These are phyloP conservation scores for Cirrhinus molitorella DNA, from an alignment of 2,797 vertebrate species.

Conservation along the genomic window DNA sequence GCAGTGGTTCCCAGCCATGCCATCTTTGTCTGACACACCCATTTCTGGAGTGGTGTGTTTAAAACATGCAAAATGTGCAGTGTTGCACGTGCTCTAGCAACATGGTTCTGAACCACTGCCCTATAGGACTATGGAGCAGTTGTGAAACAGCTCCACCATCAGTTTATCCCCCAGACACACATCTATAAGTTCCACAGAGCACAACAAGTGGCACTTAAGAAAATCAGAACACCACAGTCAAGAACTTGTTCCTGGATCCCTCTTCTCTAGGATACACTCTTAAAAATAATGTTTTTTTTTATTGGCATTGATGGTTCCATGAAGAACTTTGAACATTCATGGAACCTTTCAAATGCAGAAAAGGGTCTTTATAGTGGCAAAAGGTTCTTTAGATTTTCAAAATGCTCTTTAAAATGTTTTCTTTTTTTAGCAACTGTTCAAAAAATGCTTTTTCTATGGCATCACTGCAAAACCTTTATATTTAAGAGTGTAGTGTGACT, in stretches of 20 bases:
- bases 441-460: too few species aligned
- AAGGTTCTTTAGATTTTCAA: too few species aligned
- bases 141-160: conserved; percentile 29
- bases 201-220: neutral
- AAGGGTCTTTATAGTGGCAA: too few species aligned
- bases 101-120: neutral
- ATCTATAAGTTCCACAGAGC: neutral
- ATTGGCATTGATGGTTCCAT: too few species aligned
- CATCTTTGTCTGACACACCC: neutral
- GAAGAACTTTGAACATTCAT: too few species aligned
- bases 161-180: conserved; percentile 17
- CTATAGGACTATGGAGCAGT: neutral
- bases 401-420: too few species aligned
- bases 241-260: neutral
- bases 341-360: too few species aligned
- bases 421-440: too few species aligned
- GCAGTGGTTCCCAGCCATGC: neutral
- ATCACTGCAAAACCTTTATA: too few species aligned
- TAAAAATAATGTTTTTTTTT: too few species aligned
- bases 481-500: neutral
- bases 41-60: neutral
- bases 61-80: neutral
- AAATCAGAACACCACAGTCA: neutral
- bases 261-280: neutral
- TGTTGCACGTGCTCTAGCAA: neutral